These are phyloP conservation scores for Drosophila testacea DNA, from an alignment of 2,888 invertebrate species.

Conservation along the genomic window DNA sequence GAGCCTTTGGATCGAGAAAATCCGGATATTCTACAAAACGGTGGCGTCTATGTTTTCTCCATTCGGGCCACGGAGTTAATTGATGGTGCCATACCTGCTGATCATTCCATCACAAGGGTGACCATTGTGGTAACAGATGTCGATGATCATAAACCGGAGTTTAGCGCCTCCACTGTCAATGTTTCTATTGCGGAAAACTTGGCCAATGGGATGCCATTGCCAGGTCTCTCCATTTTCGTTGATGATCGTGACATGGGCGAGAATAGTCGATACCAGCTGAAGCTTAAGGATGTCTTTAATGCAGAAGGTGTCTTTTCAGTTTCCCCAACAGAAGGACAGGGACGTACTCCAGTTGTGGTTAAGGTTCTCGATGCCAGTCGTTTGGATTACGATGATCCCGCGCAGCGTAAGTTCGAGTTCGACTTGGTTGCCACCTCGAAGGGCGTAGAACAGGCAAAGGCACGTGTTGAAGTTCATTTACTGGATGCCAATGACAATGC, in stretches of 20 bases:
- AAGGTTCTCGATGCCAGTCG: slow-evolving; percentile 88
- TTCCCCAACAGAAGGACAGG: slow-evolving; percentile 89
- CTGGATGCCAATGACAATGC: slow-evolving; percentile 93
- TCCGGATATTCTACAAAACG: slow-evolving; percentile 90
- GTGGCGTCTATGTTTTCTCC: slow-evolving; percentile 91
- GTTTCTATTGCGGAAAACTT: slow-evolving; percentile 92
- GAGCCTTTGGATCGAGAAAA: slow-evolving; percentile 91
- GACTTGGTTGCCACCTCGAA: slow-evolving; percentile 88
- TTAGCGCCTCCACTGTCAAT: slow-evolving; percentile 88
- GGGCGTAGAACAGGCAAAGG: slow-evolving; percentile 87
- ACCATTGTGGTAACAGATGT: slow-evolving; percentile 92
- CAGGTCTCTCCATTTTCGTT: slow-evolving; percentile 90
- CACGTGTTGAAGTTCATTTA: slow-evolving; percentile 88
- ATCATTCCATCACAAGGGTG: slow-evolving; percentile 89
- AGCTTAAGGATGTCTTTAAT: slow-evolving; percentile 87
- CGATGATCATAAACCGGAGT: slow-evolving; percentile 91
- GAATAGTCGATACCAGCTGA: slow-evolving; percentile 90
- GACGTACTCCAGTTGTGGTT: slow-evolving; percentile 90
- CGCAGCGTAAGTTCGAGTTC: slow-evolving; percentile 88
- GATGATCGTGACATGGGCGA: slow-evolving; percentile 90
- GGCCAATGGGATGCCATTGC: slow-evolving; percentile 89
- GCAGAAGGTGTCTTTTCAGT: slow-evolving; percentile 88
- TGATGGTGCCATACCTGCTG: slow-evolving; percentile 89
- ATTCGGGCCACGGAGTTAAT: slow-evolving; percentile 91
- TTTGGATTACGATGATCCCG: slow-evolving; percentile 90